Evolutionary conservation across 2,797 vertebrate genomes (phyloP).

Genomic region (Ispidina lecontei): DNA sequence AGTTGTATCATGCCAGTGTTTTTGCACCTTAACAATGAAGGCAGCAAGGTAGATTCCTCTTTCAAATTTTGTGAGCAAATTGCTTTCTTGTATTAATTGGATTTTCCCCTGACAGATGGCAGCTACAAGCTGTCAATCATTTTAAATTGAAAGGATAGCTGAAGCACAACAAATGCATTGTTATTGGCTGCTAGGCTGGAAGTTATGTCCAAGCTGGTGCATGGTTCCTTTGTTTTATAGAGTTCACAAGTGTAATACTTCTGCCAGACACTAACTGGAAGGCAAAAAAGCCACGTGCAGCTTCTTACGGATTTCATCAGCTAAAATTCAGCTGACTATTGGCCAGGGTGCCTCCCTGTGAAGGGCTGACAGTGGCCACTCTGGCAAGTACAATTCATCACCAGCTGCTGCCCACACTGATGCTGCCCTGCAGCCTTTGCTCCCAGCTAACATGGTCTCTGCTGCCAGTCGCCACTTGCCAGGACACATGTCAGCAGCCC

Average conservation of each 20-base stretch:
- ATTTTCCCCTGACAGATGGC: conserved; percentile 58
- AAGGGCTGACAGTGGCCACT: neutral
- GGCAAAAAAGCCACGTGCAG: neutral
- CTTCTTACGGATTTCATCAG: neutral
- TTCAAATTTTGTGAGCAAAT: conserved; percentile 37
- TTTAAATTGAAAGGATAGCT: conserved; percentile 37
- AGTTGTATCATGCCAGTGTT: neutral
- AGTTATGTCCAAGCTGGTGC: neutral
- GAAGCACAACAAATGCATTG: conserved; percentile 17
- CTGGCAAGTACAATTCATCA: neutral
- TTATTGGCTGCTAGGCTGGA: conserved; percentile 44
- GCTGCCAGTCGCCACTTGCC: neutral
- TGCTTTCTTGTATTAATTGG: conserved; percentile 43
- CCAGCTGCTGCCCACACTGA: fast-evolving
- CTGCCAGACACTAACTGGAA: neutral
- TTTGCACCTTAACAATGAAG: conserved; percentile 36
- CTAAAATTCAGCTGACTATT: neutral
- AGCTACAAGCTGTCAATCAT: conserved; percentile 62
- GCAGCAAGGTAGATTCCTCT: neutral
- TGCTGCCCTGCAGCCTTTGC: neutral
- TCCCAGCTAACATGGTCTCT: neutral
- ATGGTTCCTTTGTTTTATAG: neutral
- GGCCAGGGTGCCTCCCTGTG: neutral
- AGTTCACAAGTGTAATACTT: neutral
- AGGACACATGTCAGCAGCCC: neutral